Conservation (phyloP, 2,888 invertebrate species). For the Leptothorax acervorum region DNA sequence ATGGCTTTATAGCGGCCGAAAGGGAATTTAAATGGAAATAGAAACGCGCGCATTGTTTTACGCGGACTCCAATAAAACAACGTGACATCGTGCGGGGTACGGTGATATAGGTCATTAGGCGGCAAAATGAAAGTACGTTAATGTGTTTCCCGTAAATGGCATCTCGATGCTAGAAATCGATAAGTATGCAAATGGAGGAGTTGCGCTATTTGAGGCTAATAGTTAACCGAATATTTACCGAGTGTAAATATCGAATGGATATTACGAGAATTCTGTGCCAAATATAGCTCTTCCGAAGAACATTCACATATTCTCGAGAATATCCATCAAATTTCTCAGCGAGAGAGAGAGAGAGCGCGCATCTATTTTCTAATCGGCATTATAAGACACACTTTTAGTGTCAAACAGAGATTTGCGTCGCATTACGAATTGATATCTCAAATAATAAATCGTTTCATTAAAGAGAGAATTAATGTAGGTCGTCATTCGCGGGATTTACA, state of each 20-base stretch:
- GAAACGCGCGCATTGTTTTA: slow-evolving; percentile 47
- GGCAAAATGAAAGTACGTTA: slow-evolving; percentile 26
- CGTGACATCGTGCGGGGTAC: slow-evolving; percentile 1
- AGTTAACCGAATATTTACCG: background rate
- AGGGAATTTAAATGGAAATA: slow-evolving; percentile 52
- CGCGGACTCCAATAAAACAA: slow-evolving; percentile 35
- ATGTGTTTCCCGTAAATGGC: slow-evolving; percentile 17
- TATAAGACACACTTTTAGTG: background rate
- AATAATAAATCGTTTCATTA: background rate
- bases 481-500: background rate
- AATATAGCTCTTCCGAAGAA: background rate
- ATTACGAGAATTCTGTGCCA: slow-evolving; percentile 10
- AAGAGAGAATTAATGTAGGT: background rate
- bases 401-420: background rate
- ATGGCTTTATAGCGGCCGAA: slow-evolving; percentile 41
- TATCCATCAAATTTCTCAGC: background rate
- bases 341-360: background rate
- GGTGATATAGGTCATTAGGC: slow-evolving; percentile 35
- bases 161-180: slow-evolving; percentile 10
- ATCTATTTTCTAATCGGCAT: background rate
- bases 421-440: background rate
- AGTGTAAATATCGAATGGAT: background rate
- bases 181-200: slow-evolving; percentile 23
- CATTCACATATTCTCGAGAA: slow-evolving; percentile 4
- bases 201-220: background rate